A percentile compares a stretch with the other conserved stretches of the same genome.
phyloP scores from a whole-genome alignment of 2,797 vertebrate genomes.

The Ctenochaetus hawaiiensis region DNA sequence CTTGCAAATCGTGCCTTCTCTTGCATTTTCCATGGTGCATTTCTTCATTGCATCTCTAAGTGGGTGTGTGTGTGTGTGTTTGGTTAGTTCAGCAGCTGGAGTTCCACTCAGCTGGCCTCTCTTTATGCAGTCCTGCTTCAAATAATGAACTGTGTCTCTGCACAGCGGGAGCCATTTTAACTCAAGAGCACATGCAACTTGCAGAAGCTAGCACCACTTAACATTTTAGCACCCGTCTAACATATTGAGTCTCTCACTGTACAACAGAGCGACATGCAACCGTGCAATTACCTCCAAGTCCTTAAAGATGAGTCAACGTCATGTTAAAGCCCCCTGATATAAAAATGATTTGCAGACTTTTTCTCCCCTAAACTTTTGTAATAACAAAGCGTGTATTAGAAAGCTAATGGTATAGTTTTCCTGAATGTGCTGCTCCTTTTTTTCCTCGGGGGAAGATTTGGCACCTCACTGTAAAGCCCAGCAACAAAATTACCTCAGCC shows the following conservation, averaged over 20 bases:
- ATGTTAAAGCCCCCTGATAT: slow-evolving; percentile 36
- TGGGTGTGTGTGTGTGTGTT: slow-evolving; percentile 29
- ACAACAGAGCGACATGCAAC: slow-evolving; percentile 45
- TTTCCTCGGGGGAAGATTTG: slow-evolving; percentile 79
- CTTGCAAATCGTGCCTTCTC: slow-evolving; percentile 54
- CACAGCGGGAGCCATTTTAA: slow-evolving; percentile 80
- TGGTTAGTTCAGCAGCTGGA: slow-evolving; percentile 77
- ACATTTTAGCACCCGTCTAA: slow-evolving; percentile 57
- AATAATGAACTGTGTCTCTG: slow-evolving; percentile 83
- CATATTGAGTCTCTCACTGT: slow-evolving; percentile 8
- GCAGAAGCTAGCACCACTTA: slow-evolving; percentile 65
- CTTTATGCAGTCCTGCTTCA: slow-evolving; percentile 83
- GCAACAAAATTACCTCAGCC: slow-evolving; percentile 87
- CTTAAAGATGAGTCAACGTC: slow-evolving; percentile 44
- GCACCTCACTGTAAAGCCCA: slow-evolving; percentile 79
- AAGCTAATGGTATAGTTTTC: slow-evolving; percentile 62
- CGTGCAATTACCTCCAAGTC: slow-evolving; percentile 30
- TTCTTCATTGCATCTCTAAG: slow-evolving; percentile 50
- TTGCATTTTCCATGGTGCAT: slow-evolving; percentile 73
- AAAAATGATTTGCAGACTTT: slow-evolving; percentile 48
- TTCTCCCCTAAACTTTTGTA: slow-evolving; percentile 49
- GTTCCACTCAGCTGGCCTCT: slow-evolving; percentile 79
- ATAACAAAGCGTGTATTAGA: slow-evolving; percentile 49
- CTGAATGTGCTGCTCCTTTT: slow-evolving; percentile 63
- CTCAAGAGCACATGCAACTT: slow-evolving; percentile 56